Conservation (phyloP, 2,888 invertebrate species). For the Agriopis leucophaearia region DNA sequence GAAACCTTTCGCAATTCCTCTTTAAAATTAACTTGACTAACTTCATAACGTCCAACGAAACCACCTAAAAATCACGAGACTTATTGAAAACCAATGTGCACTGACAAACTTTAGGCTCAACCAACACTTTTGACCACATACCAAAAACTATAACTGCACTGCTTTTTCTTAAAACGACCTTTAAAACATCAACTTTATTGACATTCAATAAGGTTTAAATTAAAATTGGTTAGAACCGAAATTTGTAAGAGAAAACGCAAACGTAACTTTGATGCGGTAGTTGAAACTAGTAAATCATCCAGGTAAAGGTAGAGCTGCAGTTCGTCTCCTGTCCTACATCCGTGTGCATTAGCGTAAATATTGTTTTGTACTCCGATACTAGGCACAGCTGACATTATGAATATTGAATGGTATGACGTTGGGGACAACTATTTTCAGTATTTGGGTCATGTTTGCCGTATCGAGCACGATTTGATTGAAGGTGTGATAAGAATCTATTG, state of each 20-base stretch:
- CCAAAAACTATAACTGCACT: conserved; percentile 12
- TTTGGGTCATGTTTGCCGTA: conserved; percentile 17
- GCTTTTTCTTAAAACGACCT: not conserved
- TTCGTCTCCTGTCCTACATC: conserved; percentile 25
- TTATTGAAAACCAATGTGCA: conserved; percentile 7
- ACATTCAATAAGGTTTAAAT: conserved; percentile 3
- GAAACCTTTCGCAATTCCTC: too few relatives aligned
- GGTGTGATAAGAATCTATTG: not conserved
- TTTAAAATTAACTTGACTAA: too few relatives aligned
- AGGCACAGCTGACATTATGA: conserved; percentile 16
- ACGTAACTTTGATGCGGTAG: not conserved
- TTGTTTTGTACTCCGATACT: conserved; percentile 7
- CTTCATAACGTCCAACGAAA: conserved; percentile 2
- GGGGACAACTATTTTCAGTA: conserved; percentile 10
- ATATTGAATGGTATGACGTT: conserved; percentile 24
- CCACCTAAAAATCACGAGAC: conserved; percentile 19
- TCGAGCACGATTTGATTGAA: conserved; percentile 2
- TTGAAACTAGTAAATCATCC: conserved; percentile 32
- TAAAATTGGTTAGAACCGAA: not conserved
- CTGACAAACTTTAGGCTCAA: conserved; percentile 16
- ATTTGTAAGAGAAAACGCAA: conserved; percentile 1
- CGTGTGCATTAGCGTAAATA: conserved; percentile 32
- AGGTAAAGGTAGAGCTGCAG: conserved; percentile 24
- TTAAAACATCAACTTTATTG: conserved; percentile 11
- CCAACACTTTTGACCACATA: conserved; percentile 25